Evolutionary conservation across 2,113 vertebrate species (phyloP), one percentile per base, ranked within the genome.

Genomic region (Podocnemis expansa): DNA sequence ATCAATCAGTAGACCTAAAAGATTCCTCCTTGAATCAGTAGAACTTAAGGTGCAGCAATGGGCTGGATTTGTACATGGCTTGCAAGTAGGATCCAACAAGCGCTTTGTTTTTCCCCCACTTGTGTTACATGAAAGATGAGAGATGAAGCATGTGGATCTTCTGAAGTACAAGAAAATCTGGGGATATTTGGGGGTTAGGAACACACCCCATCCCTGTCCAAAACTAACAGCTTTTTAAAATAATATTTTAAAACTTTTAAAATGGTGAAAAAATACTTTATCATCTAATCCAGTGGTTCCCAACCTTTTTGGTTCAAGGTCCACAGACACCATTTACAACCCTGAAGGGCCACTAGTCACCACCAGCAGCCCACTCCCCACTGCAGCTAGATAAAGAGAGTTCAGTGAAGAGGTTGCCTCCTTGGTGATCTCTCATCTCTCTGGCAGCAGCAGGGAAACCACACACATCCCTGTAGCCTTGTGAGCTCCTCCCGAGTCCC

Each of bases 1-100:
- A 52, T 47, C 11, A 73, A 60, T 10, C 10, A 24, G 19, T 27
- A 38, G 43, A 87, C 52, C 21, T 2, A 1, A 13, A 25, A 22
- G 3, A 45, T 45, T 54, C 49, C 27, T 80, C 76, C 56, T 41
- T 29, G 22, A 38, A 41, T 51, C 45, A 22, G 45, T 76, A 78
- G 31, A 29, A 14, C 21, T 78, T 47, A 58, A 43, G 45, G 6
- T 5, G 43, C 55, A 38, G 75, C 55, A 31, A 34, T 1, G 2
- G 58, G 5, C 29, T 12, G 12, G 51, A 10, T 31, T 52, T 54
- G 47, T 84, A 76, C 51, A 73, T 58, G 0, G 25, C 41, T 7
- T 6, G 1, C n/a, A 4, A 43, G 29, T 0, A 0, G 0, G 4
- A 67, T 5, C 60, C 80, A 76, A 56, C 60, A 55, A 12, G 13